A percentile compares a stretch with the other conserved stretches of the same genome.
phyloP scores from a whole-genome alignment of 2,888 invertebrate genomes.

The Pyrrhia umbra region DNA sequence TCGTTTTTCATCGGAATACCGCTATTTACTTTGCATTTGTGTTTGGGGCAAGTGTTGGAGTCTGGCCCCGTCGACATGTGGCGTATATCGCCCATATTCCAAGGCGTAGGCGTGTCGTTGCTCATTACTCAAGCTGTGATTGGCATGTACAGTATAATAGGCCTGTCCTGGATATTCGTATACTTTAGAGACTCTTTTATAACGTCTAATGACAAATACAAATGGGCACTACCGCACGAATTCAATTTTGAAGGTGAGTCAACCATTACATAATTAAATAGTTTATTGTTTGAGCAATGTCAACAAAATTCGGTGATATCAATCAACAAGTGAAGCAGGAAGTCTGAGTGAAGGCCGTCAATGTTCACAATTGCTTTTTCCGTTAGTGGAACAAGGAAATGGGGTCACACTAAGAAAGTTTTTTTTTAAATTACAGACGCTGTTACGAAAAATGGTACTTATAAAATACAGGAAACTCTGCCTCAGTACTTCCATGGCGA shows the following conservation, averaged over 20 bases:
- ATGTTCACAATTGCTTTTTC: conserved; percentile 70
- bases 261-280: conserved; percentile 49
- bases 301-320: conserved; percentile 66
- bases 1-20: conserved; percentile 96
- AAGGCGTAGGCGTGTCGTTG: conserved; percentile 96
- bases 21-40: conserved; percentile 95
- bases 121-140: conserved; percentile 94
- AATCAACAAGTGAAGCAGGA: conserved; percentile 69
- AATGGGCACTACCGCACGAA: conserved; percentile 94
- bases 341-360: conserved; percentile 69
- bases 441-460: conserved; percentile 74
- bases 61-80: conserved; percentile 98
- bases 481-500: conserved; percentile 96
- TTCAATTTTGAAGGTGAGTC: conserved; percentile 92
- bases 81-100: conserved; percentile 97
- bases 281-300: conserved; percentile 65
- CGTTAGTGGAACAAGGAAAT: conserved; percentile 44
- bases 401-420: conserved; percentile 47
- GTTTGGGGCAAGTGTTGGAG: conserved; percentile 95
- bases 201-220: conserved; percentile 93
- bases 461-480: conserved; percentile 92
- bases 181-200: conserved; percentile 97
- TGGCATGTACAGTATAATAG: conserved; percentile 96
- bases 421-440: conserved; percentile 70
- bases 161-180: conserved; percentile 97